Evolutionary conservation across 2,113 vertebrate species (phyloP).

Genomic region (Cochlearius cochlearius): DNA sequence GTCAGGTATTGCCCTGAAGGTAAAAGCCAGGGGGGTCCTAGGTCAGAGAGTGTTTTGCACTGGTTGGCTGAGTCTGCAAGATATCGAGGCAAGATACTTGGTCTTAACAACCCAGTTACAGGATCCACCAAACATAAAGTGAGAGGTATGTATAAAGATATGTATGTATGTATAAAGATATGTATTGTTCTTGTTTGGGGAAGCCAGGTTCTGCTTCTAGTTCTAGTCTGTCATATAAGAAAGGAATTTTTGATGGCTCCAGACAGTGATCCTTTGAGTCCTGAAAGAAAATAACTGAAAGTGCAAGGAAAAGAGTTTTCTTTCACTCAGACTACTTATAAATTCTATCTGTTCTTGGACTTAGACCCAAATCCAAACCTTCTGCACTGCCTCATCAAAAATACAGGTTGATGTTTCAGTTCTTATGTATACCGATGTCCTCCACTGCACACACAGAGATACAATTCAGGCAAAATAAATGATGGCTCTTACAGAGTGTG

Average conservation of each 20-base stretch:
- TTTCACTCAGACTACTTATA: neutral
- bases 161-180: neutral
- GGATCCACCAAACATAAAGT: neutral
- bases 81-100: neutral
- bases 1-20: neutral
- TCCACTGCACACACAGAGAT: neutral
- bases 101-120: neutral
- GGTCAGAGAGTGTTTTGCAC: neutral
- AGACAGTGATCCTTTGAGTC: neutral
- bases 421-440: slow-evolving; percentile 26
- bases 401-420: slow-evolving; percentile 28
- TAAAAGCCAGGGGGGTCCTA: neutral
- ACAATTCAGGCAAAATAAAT: neutral
- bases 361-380: slow-evolving; percentile 7
- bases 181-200: neutral
- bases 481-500: neutral
- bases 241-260: neutral
- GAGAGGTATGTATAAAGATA: neutral
- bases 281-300: slow-evolving; percentile 16
- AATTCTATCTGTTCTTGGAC: slow-evolving; percentile 47
- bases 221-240: neutral
- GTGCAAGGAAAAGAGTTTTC: neutral
- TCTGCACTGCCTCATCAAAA: slow-evolving; percentile 34
- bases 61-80: neutral
- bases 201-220: neutral